phyloP scores from a whole-genome alignment of 2,888 invertebrate genomes.

The Rhingia rostrata region DNA sequence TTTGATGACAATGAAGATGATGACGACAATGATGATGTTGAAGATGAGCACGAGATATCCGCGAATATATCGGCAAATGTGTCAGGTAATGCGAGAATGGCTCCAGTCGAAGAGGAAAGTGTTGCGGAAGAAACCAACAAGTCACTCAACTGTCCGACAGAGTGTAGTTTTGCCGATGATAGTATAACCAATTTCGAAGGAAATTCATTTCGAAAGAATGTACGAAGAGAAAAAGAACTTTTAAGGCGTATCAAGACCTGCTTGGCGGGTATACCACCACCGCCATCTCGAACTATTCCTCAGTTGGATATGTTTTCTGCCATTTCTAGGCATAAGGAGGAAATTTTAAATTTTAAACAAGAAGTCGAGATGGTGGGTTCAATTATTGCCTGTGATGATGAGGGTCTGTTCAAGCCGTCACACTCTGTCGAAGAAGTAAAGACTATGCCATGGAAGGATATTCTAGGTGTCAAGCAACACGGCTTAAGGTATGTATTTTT shows the following conservation, averaged over 20 bases:
- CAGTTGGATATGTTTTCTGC: slow-evolving; percentile 87
- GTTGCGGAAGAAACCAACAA: slow-evolving; percentile 71
- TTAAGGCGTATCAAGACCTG: slow-evolving; percentile 84
- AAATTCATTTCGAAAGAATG: slow-evolving; percentile 77
- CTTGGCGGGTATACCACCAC: slow-evolving; percentile 88
- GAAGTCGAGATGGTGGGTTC: slow-evolving; percentile 41
- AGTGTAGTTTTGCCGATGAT: slow-evolving; percentile 79
- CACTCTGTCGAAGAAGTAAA: slow-evolving; percentile 79
- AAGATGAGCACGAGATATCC: slow-evolving; percentile 18
- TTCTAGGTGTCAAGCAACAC: slow-evolving; percentile 86
- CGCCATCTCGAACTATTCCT: slow-evolving; percentile 88
- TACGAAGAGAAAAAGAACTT: slow-evolving; percentile 79
- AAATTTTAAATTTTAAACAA: slow-evolving; percentile 80
- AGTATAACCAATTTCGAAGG: slow-evolving; percentile 66
- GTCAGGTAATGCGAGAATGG: neutral
- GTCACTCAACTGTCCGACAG: slow-evolving; percentile 77
- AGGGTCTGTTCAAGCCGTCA: slow-evolving; percentile 79
- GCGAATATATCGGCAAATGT: neutral
- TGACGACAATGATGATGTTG: slow-evolving; percentile 76
- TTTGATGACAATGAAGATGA: slow-evolving; percentile 86
- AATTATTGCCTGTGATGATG: slow-evolving; percentile 39
- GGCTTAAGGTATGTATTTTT: slow-evolving; percentile 87
- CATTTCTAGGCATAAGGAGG: slow-evolving; percentile 85
- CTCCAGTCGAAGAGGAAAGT: slow-evolving; percentile 32
- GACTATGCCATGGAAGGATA: slow-evolving; percentile 85